Conservation (phyloP, 2,888 invertebrate species). For the Metellina segmentata region DNA sequence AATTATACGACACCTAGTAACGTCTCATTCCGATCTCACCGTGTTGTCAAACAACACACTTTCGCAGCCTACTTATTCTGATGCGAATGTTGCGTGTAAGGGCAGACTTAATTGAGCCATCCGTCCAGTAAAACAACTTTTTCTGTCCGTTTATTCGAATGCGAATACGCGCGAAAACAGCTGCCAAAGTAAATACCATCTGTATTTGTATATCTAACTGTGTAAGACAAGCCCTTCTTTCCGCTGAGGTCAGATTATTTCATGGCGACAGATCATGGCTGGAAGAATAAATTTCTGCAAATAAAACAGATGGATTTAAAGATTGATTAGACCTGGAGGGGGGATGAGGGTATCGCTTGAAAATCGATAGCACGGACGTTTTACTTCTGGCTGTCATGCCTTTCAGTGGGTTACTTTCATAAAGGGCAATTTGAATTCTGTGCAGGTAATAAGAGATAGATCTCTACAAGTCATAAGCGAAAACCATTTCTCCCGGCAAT, state of each 20-base stretch:
- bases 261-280: neutral
- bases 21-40: too few relatives aligned
- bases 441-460: neutral
- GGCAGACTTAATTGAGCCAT: neutral
- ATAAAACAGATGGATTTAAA: conserved; percentile 29
- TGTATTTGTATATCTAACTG: neutral
- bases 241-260: neutral
- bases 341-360: conserved; percentile 14
- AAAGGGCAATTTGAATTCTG: conserved; percentile 38
- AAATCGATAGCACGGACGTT: conserved; percentile 10
- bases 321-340: conserved; percentile 50
- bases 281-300: conserved; percentile 41
- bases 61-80: neutral
- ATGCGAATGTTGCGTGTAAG: neutral
- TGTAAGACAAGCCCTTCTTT: neutral
- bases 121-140: neutral
- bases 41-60: too few relatives aligned
- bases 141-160: neutral
- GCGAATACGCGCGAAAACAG: neutral
- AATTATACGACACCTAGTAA: too few relatives aligned
- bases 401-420: neutral
- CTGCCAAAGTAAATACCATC: neutral
- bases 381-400: neutral
- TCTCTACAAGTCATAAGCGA: conserved; percentile 6
- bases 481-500: conserved; percentile 6